Evolutionary conservation across 2,888 invertebrate species (phyloP).

Genomic region (Pyrochroa serraticornis): DNA sequence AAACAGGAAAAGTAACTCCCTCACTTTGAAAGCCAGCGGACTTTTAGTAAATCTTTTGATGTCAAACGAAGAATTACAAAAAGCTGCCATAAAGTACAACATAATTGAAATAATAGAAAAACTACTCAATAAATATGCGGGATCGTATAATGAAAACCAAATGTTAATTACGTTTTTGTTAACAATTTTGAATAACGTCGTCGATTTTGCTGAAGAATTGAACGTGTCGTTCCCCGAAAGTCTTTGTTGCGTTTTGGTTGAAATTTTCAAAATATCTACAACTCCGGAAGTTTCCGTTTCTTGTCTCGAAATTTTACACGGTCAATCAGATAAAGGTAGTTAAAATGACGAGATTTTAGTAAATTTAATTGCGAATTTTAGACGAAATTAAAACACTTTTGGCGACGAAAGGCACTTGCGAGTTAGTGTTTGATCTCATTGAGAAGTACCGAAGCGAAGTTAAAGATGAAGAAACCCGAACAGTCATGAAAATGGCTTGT

Average conservation of each 20-base stretch:
- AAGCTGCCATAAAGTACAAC: conserved; percentile 63
- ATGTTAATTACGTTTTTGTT: conserved; percentile 64
- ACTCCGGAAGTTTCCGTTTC: conserved; percentile 76
- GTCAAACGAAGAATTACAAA: conserved; percentile 72
- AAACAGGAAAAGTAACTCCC: conserved; percentile 35
- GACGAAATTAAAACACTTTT: conserved; percentile 79
- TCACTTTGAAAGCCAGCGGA: conserved; percentile 70
- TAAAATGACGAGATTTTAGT: conserved; percentile 1
- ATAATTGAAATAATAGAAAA: conserved; percentile 62
- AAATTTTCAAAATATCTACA: conserved; percentile 68
- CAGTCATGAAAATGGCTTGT: conserved; percentile 81
- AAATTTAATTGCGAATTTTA: conserved; percentile 53
- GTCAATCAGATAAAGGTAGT: conserved; percentile 77
- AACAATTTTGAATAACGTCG: conserved; percentile 66
- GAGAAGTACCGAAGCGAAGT: conserved; percentile 70
- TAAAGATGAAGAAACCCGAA: conserved; percentile 69
- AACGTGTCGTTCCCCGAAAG: conserved; percentile 50
- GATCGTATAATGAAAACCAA: conserved; percentile 63
- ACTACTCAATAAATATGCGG: conserved; percentile 61
- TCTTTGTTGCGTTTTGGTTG: conserved; percentile 60
- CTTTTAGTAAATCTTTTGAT: conserved; percentile 80
- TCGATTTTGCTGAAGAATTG: conserved; percentile 66
- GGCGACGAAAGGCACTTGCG: conserved; percentile 77
- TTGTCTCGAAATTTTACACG: conserved; percentile 77
- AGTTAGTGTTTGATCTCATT: conserved; percentile 74